Base-by-base conservation (phyloP, 2,888 invertebrate genomes). In the Bellardia bayeri region DNA sequence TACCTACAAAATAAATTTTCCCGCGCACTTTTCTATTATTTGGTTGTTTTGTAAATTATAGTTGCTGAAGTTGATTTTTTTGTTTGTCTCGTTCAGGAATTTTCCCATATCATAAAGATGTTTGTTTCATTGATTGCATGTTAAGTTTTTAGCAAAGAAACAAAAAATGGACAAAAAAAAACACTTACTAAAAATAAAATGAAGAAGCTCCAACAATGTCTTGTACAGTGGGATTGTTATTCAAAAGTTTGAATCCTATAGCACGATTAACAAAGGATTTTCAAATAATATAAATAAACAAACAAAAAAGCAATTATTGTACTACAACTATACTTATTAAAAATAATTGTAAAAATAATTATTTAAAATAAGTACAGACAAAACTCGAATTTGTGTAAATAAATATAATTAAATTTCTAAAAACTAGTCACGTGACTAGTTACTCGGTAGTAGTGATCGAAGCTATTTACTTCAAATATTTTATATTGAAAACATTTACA, bases 51-150 rank as follows among this genome's bases (percentile, higher is more conserved):
- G 82, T 86, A 56, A 49, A 51, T 9, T 54, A 74, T 56, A 56
- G 42, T 72, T 68, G 71, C 40, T 78, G 42, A 16, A 69, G 51
- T 30, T 37, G 23, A 61, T 82, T 61, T 63, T 76, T 69, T 76
- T 71, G 8, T 49, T 85, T 89, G 82, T 51, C 45, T 64, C 16
- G 64, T 90, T 89, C 89, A 89, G 90, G 90, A 90, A 91, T 91
- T 91, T 92, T 92, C 92, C 91, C 92, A 92, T 92, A 92, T 92
- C 92, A 91, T 91, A 91, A 90, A 90, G 89, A 89, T 89, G 89
- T 89, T 90, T 89, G 89, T 89, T 90, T 90, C 91, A 91, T 90
- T 91, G 90, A 91, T 90, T 91, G 89, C 90, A 90, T 89, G 89
- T 82, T 68, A 89, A 89, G 88, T 37, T 85, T 75, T 68, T 58